Base-by-base conservation (phyloP, 2,888 invertebrate genomes). In the Troides helena region DNA sequence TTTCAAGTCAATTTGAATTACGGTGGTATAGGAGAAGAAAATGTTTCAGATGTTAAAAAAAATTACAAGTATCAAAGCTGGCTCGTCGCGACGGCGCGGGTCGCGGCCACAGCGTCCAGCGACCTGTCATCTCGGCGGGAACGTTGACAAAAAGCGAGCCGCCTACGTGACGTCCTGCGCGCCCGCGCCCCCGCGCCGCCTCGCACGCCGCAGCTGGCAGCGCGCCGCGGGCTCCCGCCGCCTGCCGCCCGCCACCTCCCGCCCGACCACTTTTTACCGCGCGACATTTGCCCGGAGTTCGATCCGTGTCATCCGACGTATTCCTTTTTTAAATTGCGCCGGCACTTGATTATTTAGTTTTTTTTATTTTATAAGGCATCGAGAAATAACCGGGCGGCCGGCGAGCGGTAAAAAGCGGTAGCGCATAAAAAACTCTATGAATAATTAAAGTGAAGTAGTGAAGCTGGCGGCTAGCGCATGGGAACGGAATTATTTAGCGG, bases 251-350 rank as follows among this genome's bases (percentile, higher is more conserved):
- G 67, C 69, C 58, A 12, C 50, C 78, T 80, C 80, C 80, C 83
- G 85, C 83, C 84, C 85, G 88, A 92, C 92, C 88, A 90, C 91
- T 92, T 92, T 92, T 92, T 92, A 92, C 87, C 85, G 88, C 89
- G 92, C 92, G 92, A 92, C 92, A 92, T 92, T 92, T 92, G 92
- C 92, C 92, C 92, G 89, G 92, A 92, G 92, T 92, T 92, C 92
- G 92, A 91, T 90, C 92, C 92, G 89, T 92, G 92, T 92, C 92
- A 92, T 91, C 90, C 88, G 90, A 90, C 92, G 88, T 91, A 90
- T 90, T 91, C 89, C 90, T 92, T 91, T 92, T 92, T 91, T 88
- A 88, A 91, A 91, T 90, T 91, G 89, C 90, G 86, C 85, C 86
- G 85, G 77, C 80, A 83, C 85, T 89, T 87, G 86, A 87, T 89